Evolutionary conservation across 2,797 vertebrate species (phyloP).

Genomic region (Urophycis tenuis): DNA sequence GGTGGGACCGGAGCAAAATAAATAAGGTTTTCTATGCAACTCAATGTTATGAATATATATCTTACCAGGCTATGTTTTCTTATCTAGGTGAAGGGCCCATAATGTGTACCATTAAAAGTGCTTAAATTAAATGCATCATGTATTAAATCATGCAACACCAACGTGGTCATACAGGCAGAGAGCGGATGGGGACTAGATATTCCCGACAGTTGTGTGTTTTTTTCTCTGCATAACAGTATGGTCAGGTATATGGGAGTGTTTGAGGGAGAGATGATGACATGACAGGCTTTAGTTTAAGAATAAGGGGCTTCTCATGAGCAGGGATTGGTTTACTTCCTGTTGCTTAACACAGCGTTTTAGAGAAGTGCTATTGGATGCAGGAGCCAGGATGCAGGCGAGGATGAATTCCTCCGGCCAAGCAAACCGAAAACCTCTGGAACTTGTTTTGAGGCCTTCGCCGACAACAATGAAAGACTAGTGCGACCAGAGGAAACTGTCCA

Average conservation of each 20-base stretch:
- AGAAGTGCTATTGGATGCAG: neutral
- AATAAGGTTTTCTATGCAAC: neutral
- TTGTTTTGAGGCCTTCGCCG: neutral
- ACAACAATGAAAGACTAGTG: neutral
- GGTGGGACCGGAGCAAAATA: neutral
- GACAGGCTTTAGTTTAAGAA: neutral
- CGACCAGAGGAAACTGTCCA: neutral
- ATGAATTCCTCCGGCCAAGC: neutral
- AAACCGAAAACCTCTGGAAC: neutral
- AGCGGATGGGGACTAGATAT: neutral
- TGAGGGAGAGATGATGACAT: neutral
- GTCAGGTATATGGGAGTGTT: neutral
- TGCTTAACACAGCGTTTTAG: neutral
- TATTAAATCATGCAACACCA: neutral
- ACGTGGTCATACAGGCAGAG: neutral
- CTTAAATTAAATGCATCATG: neutral
- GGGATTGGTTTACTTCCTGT: conserved; percentile 1
- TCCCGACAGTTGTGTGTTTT: neutral
- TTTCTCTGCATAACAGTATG: neutral
- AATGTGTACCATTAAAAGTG: neutral
- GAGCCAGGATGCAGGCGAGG: neutral
- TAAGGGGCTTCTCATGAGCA: neutral
- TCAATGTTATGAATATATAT: neutral
- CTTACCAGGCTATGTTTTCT: neutral
- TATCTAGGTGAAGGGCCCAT: neutral